Evolutionary conservation across 2,888 invertebrate genomes (phyloP).

Genomic region (Archaeoteleia sp.): DNA sequence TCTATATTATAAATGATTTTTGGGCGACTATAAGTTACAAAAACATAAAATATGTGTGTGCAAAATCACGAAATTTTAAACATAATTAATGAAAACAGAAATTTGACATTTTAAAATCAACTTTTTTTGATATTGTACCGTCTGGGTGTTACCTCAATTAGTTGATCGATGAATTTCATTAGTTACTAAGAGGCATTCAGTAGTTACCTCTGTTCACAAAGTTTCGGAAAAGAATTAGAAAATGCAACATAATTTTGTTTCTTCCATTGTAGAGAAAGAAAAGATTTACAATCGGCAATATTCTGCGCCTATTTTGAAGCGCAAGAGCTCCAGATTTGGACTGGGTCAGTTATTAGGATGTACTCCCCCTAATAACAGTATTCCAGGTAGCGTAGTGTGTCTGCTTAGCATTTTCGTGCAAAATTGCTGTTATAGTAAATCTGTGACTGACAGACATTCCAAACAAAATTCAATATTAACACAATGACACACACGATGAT

Average conservation of each 20-base stretch:
- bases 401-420: slow-evolving; percentile 56
- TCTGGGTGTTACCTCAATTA: too few species aligned
- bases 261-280: slow-evolving; percentile 81
- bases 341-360: slow-evolving; percentile 87
- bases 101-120: too few species aligned
- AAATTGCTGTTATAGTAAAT: slow-evolving; percentile 49
- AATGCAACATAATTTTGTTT: slow-evolving; percentile 14
- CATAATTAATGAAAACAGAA: too few species aligned
- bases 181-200: too few species aligned
- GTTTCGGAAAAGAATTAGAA: neutral
- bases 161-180: too few species aligned
- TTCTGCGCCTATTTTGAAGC: slow-evolving; percentile 95
- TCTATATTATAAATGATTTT: too few species aligned
- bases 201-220: too few species aligned
- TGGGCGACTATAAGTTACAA: too few species aligned
- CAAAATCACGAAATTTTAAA: too few species aligned
- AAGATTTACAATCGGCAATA: slow-evolving; percentile 93
- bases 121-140: too few species aligned
- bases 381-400: slow-evolving; percentile 78
- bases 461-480: slow-evolving; percentile 15
- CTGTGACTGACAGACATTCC: slow-evolving; percentile 54
- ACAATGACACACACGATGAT: too few species aligned
- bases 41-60: too few species aligned
- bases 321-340: slow-evolving; percentile 94
- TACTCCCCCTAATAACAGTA: slow-evolving; percentile 78